Evolutionary conservation across 2,888 invertebrate species (phyloP), one percentile per base, ranked within the genome.

Genomic region (Sylvicola cinctus): DNA sequence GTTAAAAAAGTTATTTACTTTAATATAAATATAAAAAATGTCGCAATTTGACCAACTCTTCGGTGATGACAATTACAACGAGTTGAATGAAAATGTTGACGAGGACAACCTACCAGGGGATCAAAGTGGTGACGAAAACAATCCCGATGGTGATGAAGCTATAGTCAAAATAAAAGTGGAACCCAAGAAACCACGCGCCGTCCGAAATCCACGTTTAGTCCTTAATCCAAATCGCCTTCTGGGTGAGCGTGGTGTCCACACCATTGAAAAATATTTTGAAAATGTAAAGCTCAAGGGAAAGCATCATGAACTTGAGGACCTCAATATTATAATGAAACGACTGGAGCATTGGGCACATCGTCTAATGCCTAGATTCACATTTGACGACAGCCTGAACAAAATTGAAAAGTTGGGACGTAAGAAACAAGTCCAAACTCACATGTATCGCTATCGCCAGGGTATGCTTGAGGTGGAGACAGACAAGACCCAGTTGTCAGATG

Each of bases 331-430:
- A 0, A 65, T 96, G 61, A 74, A 77, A 35, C 74, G 72, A 37
- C 52, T 93, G 35, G 85, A 93, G 46, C 87, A 93, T 50, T 96
- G 95, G 95, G 79, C 78, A 0, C 90, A 93, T 55, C 65, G 91
- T 33, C 58, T 96, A 42, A 91, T 77, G 57, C 93, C 95, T 0
- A 84, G 79, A 49, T 77, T 78, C 49, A 68, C 74, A 11, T 95
- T 93, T 57, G 80, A 80, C 48, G 88, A 91, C 52, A 76, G 81
- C 41, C 55, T 93, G 3, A 64, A 66, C n/a, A 68, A 68, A 49
- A 61, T 77, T 14, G 91, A 91, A 52, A 73, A 72, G 38, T 62
- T 65, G 36, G 62, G 95, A 2, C 91, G 91, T 0, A 64, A 66
- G 33, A 79, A 71, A 46, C 65, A 72, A 29, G 70, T 90, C 11